Evolutionary conservation across 2,797 vertebrate species (phyloP).

Genomic region (Amphiprion clarkii): DNA sequence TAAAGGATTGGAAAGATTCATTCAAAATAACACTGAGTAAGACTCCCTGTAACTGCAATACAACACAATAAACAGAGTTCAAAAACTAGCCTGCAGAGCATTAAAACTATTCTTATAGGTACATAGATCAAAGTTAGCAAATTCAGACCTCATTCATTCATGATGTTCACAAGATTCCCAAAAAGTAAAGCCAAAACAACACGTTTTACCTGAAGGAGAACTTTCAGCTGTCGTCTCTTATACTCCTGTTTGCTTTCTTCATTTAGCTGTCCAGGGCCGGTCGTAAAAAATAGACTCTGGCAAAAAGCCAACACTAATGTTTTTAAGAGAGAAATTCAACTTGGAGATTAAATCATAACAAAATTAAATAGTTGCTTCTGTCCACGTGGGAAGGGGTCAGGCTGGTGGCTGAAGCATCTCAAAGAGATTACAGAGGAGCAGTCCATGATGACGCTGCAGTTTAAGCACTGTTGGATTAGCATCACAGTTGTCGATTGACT

Average conservation of each 20-base stretch:
- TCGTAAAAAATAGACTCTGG: not conserved
- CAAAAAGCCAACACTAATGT: not conserved
- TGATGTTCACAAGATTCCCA: not conserved
- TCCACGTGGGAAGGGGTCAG: conserved; percentile 22
- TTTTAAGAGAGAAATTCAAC: not conserved
- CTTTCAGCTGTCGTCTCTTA: conserved; percentile 3
- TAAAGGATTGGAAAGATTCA: not conserved
- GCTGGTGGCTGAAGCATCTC: conserved; percentile 27
- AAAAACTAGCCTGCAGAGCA: not conserved
- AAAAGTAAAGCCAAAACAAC: conserved; percentile 1
- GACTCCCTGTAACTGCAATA: not conserved
- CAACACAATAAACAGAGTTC: conserved; percentile 2
- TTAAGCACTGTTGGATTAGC: conserved; percentile 66
- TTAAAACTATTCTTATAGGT: not conserved
- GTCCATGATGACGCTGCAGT: conserved; percentile 68
- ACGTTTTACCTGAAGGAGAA: conserved; percentile 26
- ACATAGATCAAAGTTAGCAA: conserved; percentile 7
- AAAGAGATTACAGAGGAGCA: conserved; percentile 59
- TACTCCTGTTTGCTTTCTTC: not conserved
- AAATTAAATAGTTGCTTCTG: conserved; percentile 8
- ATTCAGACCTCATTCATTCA: not conserved
- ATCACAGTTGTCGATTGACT: conserved; percentile 32
- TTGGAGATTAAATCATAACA: not conserved
- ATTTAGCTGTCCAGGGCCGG: not conserved
- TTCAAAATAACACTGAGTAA: conserved; percentile 13